Evolutionary conservation across 2,888 invertebrate species (phyloP), one percentile per base, ranked within the genome.

Genomic region (Himalopsyche anomala): DNA sequence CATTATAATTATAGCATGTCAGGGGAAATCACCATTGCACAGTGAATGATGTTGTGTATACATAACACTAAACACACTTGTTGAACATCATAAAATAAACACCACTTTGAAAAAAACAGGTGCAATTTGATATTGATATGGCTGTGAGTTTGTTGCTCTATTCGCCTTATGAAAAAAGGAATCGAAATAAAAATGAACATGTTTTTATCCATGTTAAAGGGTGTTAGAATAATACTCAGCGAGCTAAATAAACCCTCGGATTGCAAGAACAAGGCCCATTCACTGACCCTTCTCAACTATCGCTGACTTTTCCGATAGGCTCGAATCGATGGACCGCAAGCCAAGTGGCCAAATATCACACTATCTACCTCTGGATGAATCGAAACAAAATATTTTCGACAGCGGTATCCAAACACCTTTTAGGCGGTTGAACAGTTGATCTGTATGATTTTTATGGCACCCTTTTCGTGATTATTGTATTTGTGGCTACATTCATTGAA

Each of bases 381-480:
- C 15, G 12, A 74, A 74, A 74, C 74, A 74, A 28, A 74, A 74
- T 74, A 38, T 74, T 74, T 74, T 74, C 74, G 36, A 74, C 12
- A 36, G 28, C 38, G 36, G 12, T 74, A 38, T 11, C 36, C 74
- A 74, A 74, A 74, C 74, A 74, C 74, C 74, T 36, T 74, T 36
- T 36, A 36, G 11, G 36, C 15, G 74, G 74, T 74, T 11, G n/a
- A 74, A 36, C 74, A 74, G 74, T 36, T 74, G 74, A 74, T 36
- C 74, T 74, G 74, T 74, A 74, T 74, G 74, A 74, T 74, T 74
- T 36, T 19, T 74, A 74, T 74, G 5, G 74, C 62, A 36, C 36
- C 74, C 74, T 36, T 74, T 74, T 36, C 38, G 12, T 36, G 74
- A 36, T 74, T 74, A 74, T 74, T 36, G 36, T 74, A 74, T 38